Evolutionary conservation across 2,888 invertebrate species (phyloP).

Genomic region (Luffia ferchaultella): DNA sequence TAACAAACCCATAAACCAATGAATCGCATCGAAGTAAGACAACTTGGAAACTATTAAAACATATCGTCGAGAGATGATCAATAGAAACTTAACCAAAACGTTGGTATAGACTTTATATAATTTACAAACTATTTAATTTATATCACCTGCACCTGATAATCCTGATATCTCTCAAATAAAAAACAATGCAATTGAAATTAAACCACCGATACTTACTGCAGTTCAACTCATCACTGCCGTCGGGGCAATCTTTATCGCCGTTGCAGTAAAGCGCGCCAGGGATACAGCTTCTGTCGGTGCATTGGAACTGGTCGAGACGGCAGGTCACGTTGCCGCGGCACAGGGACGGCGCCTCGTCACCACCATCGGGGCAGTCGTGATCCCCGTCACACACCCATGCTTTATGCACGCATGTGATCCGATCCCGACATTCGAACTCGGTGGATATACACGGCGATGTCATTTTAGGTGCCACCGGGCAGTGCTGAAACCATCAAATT

Average conservation of each 20-base stretch:
- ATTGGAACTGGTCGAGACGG: constrained; percentile 87
- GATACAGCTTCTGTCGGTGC: constrained; percentile 81
- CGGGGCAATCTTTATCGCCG: constrained; percentile 81
- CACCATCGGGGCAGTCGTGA: constrained; percentile 82
- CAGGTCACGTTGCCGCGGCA: constrained; percentile 80
- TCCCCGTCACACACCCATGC: constrained; percentile 89
- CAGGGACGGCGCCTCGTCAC: constrained; percentile 74
- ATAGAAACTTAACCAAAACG: too few relatives aligned
- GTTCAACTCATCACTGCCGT: constrained; percentile 86
- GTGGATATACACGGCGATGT: constrained; percentile 72
- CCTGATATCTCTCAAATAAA: too few relatives aligned
- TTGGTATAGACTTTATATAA: too few relatives aligned
- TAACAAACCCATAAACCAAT: too few relatives aligned
- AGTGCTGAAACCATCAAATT: too few relatives aligned
- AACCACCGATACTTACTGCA: constrained; percentile 69
- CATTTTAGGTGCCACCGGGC: constrained; percentile 57
- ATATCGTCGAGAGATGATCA: too few relatives aligned
- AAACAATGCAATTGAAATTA: not conserved
- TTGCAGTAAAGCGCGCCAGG: constrained; percentile 84
- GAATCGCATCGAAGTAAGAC: too few relatives aligned
- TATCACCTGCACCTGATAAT: too few relatives aligned
- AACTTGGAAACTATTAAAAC: too few relatives aligned
- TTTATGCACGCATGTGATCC: constrained; percentile 80
- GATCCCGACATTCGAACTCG: constrained; percentile 84
- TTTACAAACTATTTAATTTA: too few relatives aligned